Conservation (phyloP, 2,888 invertebrate species). For the Aleiodes leptofemur region DNA sequence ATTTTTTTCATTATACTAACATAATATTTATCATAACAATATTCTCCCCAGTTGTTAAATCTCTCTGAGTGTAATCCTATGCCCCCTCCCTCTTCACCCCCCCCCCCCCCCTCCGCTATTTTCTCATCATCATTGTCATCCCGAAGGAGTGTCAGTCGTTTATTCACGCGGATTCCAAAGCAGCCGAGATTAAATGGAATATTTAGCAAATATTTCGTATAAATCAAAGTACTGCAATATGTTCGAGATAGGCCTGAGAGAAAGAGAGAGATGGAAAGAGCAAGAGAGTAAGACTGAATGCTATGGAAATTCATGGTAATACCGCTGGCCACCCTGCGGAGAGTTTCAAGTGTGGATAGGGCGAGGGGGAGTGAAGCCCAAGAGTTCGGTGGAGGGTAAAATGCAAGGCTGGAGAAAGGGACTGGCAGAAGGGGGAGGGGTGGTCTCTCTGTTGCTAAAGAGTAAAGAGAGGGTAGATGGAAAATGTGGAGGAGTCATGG, state of each 20-base stretch:
- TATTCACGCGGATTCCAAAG: constrained; percentile 57
- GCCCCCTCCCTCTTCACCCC: neutral
- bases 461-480: constrained; percentile 47
- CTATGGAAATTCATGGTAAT: constrained; percentile 75
- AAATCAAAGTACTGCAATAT: constrained; percentile 73
- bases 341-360: constrained; percentile 57
- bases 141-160: constrained; percentile 48
- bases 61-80: neutral
- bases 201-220: constrained; percentile 74
- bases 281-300: constrained; percentile 51
- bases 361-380: constrained; percentile 45
- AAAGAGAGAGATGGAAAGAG: constrained; percentile 29
- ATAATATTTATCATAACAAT: neutral
- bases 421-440: constrained; percentile 34
- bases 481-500: constrained; percentile 44
- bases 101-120: neutral
- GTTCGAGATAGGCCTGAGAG: constrained; percentile 62
- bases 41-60: neutral
- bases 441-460: neutral
- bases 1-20: too few species aligned
- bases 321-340: constrained; percentile 65
- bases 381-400: constrained; percentile 46
- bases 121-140: constrained; percentile 26
- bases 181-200: constrained; percentile 71
- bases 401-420: constrained; percentile 31